phyloP scores from a whole-genome alignment of 2,888 invertebrate species.

The Agrotis ipsilon region DNA sequence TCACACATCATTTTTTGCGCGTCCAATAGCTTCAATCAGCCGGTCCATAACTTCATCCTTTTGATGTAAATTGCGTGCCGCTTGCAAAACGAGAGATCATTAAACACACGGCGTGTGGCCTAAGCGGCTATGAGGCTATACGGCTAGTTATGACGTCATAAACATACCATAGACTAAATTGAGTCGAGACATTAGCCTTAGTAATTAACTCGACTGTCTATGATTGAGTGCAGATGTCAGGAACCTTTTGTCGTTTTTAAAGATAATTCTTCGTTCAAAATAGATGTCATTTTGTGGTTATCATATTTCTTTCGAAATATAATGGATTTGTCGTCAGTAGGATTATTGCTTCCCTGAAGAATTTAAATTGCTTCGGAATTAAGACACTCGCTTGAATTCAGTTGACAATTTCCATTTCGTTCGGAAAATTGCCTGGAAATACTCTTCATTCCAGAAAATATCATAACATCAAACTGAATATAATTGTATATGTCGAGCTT shows the following conservation, averaged over 20 bases:
- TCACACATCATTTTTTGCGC: constrained; percentile 39
- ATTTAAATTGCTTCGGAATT: constrained; percentile 15
- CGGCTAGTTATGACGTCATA: constrained; percentile 69
- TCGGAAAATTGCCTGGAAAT: constrained; percentile 2
- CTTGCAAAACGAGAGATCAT: constrained; percentile 53
- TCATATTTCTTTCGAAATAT: constrained; percentile 34
- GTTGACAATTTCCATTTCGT: constrained; percentile 12
- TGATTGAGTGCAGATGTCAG: constrained; percentile 61
- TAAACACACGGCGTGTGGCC: constrained; percentile 45
- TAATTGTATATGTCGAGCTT: no score
- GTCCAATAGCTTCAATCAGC: constrained; percentile 9
- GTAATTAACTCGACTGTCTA: constrained; percentile 69
- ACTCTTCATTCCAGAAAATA: no score
- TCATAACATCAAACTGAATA: no score
- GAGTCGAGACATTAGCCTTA: constrained; percentile 66
- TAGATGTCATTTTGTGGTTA: constrained; percentile 4
- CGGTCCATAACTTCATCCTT: constrained; percentile 33
- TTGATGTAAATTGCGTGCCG: constrained; percentile 54
- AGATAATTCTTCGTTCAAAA: constrained; percentile 6
- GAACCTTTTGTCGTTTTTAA: constrained; percentile 53
- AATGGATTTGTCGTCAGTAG: constrained; percentile 23
- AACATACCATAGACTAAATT: constrained; percentile 57
- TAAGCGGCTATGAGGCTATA: constrained; percentile 8
- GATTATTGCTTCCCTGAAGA: constrained; percentile 20
- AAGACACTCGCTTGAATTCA: constrained; percentile 21